Base-by-base conservation (phyloP, 2,888 invertebrate genomes). In the Parnassius mnemosyne region DNA sequence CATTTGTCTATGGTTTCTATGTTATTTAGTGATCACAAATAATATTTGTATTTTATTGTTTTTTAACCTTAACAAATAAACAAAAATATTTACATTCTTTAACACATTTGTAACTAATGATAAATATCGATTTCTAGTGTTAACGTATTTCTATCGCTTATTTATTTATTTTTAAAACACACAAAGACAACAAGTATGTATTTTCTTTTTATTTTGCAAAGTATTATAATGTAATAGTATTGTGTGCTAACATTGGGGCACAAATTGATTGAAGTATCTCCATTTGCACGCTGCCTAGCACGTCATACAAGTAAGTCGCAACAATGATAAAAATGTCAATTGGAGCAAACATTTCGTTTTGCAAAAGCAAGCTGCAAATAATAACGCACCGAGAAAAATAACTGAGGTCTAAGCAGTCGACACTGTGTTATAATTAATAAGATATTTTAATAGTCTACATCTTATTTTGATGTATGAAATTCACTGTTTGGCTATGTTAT, bases 261-360 rank as follows among this genome's bases (percentile, higher is more conserved):
- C 52, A 25, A 43, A 61, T 69, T 64, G 68, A 67, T 66, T 10
- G 41, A 70, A 65, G 64, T 71, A 71, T 78, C 75, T 80, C 67
- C 73, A 75, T 82, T 85, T 85, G 89, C 89, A 92, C 91, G 92
- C 92, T 80, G 89, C 89, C 82, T 81, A 93, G 93, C 93, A 93
- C 92, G 93, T 93, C 71, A 93, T 93, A 64, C 93, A 93, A 93
- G 93, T 93, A 93, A 93, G 93, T 93, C 79, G 61, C n/a, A 50
- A 61, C 72, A 54, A 51, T 53, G 63, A 67, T 55, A 62, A 61
- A 58, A 62, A 57, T 47, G 61, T 62, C 3, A 62, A 62, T 12
- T 58, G 62, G 62, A 62, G 62, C 50, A 62, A 62, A 58, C 62
- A 58, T 53, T 62, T 62, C 54, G 62, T 57, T n/a, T 57, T 62